Percentiles rank a stretch among this genome's conserved stretches.
phyloP scores from a whole-genome alignment of 2,888 invertebrate genomes.

The Glyphotaelius pellucidus region DNA sequence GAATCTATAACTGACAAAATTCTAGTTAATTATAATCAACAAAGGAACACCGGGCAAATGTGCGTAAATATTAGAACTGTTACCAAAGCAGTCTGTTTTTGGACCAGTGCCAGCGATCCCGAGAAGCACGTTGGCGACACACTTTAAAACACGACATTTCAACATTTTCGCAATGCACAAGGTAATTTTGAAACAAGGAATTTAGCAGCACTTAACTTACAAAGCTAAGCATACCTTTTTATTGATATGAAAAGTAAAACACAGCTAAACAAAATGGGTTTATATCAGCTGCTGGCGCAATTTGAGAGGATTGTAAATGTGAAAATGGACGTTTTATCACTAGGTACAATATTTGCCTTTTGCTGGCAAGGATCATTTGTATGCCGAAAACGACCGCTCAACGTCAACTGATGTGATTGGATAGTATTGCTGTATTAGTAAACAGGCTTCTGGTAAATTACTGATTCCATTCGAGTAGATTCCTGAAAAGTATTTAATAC shows the following conservation, averaged over 20 bases:
- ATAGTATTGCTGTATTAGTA: background rate
- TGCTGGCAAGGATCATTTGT: background rate
- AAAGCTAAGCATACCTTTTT: background rate
- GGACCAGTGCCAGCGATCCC: constrained; percentile 24
- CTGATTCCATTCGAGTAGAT: background rate
- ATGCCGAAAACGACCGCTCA: background rate
- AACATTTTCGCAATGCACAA: constrained; percentile 23
- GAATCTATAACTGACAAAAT: background rate
- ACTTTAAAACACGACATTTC: background rate
- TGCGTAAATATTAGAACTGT: background rate
- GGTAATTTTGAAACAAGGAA: background rate
- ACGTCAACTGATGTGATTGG: background rate
- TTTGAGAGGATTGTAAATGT: background rate
- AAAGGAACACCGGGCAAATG: background rate
- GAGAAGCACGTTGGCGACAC: constrained; percentile 33
- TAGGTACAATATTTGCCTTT: background rate
- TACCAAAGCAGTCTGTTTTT: background rate
- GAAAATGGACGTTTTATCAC: background rate
- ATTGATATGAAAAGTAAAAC: background rate
- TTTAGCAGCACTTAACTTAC: background rate
- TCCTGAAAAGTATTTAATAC: background rate
- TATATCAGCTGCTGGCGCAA: background rate
- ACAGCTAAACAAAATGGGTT: background rate
- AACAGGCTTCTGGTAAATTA: background rate
- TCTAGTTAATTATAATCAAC: background rate